phyloP scores from a whole-genome alignment of 2,888 invertebrate genomes.

The Amaurobius ferox region DNA sequence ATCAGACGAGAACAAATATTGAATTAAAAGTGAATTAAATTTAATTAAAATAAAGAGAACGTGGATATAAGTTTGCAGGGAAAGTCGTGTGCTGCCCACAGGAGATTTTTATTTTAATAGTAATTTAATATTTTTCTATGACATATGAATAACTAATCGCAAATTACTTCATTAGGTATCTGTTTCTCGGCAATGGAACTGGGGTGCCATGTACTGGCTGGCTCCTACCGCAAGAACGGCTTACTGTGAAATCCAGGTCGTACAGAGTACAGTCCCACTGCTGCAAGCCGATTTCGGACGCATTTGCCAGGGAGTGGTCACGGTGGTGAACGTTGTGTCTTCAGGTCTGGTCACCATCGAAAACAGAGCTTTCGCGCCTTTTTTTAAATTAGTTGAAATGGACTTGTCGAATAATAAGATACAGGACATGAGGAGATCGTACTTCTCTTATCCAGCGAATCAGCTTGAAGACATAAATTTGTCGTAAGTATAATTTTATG shows the following conservation, averaged over 20 bases:
- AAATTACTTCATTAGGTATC: conserved; percentile 40
- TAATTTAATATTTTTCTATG: too few relatives aligned
- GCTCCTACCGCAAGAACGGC: conserved; percentile 26
- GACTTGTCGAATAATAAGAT: conserved; percentile 57
- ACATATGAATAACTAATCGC: too few relatives aligned
- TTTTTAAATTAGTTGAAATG: conserved; percentile 42
- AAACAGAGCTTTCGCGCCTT: conserved; percentile 43
- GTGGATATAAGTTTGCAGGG: too few relatives aligned
- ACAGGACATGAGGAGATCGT: conserved; percentile 47
- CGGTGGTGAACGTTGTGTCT: conserved; percentile 46
- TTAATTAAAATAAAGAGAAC: too few relatives aligned
- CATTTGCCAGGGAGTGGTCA: conserved; percentile 65
- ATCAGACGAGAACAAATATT: too few relatives aligned
- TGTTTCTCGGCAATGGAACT: conserved; percentile 46
- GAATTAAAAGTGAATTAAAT: too few relatives aligned
- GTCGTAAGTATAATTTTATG: conserved; percentile 38
- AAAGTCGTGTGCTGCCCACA: too few relatives aligned
- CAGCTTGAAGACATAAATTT: conserved; percentile 41
- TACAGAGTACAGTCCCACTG: conserved; percentile 38
- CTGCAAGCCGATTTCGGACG: conserved; percentile 44
- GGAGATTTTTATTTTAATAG: too few relatives aligned
- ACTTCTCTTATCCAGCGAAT: conserved; percentile 56
- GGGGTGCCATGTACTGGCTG: conserved; percentile 55
- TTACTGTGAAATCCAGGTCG: conserved; percentile 62
- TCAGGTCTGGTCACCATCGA: conserved; percentile 41